Evolutionary conservation across 2,888 invertebrate species (phyloP), one percentile per base, ranked within the genome.

Genomic region (Pterobdella sp.): DNA sequence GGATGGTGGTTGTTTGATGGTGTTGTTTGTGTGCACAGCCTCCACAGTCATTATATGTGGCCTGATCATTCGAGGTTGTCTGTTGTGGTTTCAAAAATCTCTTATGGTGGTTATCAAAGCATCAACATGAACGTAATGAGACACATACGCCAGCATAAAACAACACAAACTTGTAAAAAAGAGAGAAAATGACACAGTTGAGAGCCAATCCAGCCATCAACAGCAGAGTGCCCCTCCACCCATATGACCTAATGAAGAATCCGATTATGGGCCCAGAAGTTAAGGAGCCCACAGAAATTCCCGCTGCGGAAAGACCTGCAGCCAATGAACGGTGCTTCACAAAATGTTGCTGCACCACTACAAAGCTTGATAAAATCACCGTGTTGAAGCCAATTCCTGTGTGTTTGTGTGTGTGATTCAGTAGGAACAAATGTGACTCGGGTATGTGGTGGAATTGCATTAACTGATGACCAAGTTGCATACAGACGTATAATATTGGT

Each of bases 311-410:
- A 14, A 76, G 64, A 31, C 74, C 74, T 10, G 74, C 73, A 4
- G 76, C 76, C n/a, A 76, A 37, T 3, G 74, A 49, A 22, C 73
- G 72, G 37, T 75, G 67, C 34, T 73, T 72, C n/a, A n/a, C 18
- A 66, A 76, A 76, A 34, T 73, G 72, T 32, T 74, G 69, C 64
- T 74, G 71, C 0, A 72, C 74, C 4, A 72, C 67, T 18, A 74
- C 70, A 31, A 74, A 52, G 29, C 74, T 72, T n/a, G 74, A 66
- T n/a, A 75, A 66, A 22, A 69, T 72, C 42, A 73, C 73, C 67
- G 71, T 74, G 68, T 73, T 74, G 64, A 75, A 72, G 1, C 75
- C 75, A 36, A 73, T 68, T 29, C 75, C 75, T 75, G 73, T 26
- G 64, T 60, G 14, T 4, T 26, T 26, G 32, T 67, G 10, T 7